Evolutionary conservation across 2,888 invertebrate species (phyloP), one percentile per base, ranked within the genome.

Genomic region (Lasioglossum villosulum): DNA sequence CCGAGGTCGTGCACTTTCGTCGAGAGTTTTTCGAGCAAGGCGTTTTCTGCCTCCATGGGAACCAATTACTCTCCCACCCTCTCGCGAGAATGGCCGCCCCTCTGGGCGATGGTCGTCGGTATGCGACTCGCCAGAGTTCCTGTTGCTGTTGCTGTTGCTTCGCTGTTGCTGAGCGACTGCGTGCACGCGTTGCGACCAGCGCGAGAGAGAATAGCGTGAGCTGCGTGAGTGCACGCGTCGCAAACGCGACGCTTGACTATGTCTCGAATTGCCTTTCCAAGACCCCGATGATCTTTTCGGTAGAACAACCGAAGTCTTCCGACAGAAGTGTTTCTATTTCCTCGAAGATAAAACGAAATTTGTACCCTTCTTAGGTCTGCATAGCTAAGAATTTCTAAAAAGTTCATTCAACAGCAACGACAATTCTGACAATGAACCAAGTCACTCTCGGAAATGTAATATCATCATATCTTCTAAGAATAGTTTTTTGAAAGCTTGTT

Each of bases 41-140:
- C 90, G 87, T 92, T 92, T 94, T 94, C 94, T 94, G 93, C 93
- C 93, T 94, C 94, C 95, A 95, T 95, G 95, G 95, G 95, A 96
- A 96, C 95, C 95, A 95, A 96, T 95, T 96, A 96, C 95, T 94
- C 94, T 93, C 94, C 93, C 87, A 87, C 91, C 89, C 91, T 89
- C 86, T 86, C 75, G n/a, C 70, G 78, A 82, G 86, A 92, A 90
- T 86, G 89, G 88, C 90, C 86, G 90, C 88, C 90, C 91, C 92
- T 91, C 85, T 90, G 88, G 88, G 87, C 90, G 86, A 87, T 89
- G 89, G 84, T 91, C 89, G 91, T 80, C 80, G 89, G 84, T 89
- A 84, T 77, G 86, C 84, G 83, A 86, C 78, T 83, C 83, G 77
- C 71, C 79, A 30, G 78, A 75, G 77, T 76, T 81, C 78, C 83